Evolutionary conservation across 2,113 vertebrate genomes (phyloP).

Genomic region (Austrofundulus limnaeus): DNA sequence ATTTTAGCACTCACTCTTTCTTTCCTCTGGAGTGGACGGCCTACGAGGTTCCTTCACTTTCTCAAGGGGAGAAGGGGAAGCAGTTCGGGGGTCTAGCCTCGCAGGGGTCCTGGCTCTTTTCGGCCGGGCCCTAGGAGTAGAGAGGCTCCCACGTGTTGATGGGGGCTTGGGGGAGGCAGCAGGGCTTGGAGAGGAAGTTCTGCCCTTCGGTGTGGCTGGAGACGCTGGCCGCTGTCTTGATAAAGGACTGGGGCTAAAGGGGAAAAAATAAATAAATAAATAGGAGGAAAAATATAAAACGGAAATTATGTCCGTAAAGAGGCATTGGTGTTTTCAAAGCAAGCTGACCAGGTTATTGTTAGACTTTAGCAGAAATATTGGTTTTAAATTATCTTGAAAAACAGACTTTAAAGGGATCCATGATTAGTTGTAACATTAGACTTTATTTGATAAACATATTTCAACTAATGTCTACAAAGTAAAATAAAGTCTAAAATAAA

Average conservation of each 20-base stretch:
- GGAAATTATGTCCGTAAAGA: background rate
- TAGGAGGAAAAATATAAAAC: background rate
- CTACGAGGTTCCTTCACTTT: constrained; percentile 66
- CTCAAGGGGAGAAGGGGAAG: constrained; percentile 70
- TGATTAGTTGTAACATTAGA: no score
- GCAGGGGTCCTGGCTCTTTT: constrained; percentile 79
- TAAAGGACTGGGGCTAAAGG: constrained; percentile 79
- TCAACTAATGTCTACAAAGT: no score
- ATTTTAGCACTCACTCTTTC: constrained; percentile 61
- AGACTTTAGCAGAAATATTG: no score
- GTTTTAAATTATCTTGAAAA: no score
- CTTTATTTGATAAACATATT: no score
- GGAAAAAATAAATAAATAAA: background rate
- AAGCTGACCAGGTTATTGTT: no score
- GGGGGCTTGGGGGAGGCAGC: constrained; percentile 78
- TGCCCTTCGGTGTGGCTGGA: constrained; percentile 80
- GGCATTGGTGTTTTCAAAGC: no score
- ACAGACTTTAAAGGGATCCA: no score
- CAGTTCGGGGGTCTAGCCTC: constrained; percentile 65
- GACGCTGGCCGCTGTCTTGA: constrained; percentile 84
- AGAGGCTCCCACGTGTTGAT: constrained; percentile 76
- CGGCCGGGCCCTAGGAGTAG: constrained; percentile 81
- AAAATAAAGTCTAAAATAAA: no score
- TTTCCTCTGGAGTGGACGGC: constrained; percentile 64
- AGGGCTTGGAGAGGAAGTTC: constrained; percentile 82